Percentiles rank a stretch among this genome's conserved stretches.
Conservation (phyloP, 2,888 invertebrate species). For the Phengaris arion region DNA sequence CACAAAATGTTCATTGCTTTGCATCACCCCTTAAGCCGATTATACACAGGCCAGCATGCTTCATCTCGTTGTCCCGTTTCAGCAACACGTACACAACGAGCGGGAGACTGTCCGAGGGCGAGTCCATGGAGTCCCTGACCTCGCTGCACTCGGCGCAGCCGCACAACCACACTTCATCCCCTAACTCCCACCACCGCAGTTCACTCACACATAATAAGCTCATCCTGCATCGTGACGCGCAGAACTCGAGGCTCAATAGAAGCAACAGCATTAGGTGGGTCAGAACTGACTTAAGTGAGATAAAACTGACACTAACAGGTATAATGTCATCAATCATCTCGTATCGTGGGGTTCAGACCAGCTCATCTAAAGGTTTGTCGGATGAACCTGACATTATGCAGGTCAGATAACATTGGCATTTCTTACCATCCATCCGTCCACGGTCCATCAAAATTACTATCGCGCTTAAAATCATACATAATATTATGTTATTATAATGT, state of each 20-base stretch:
- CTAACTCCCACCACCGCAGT: conserved; percentile 83
- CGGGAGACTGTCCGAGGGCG: conserved; percentile 91
- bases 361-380: too few species aligned
- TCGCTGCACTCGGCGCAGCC: conserved; percentile 89
- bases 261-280: conserved; percentile 95
- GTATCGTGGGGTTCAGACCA: not conserved
- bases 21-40: conserved; percentile 61
- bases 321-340: not conserved
- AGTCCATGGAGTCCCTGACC: conserved; percentile 90
- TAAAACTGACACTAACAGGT: conserved; percentile 8
- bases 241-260: conserved; percentile 85
- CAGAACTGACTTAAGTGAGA: conserved; percentile 33
- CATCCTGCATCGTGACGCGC: conserved; percentile 80
- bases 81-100: conserved; percentile 86
- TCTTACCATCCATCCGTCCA: not conserved
- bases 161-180: conserved; percentile 85
- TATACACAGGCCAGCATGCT: conserved; percentile 56
- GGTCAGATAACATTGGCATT: not conserved
- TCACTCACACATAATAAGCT: conserved; percentile 82
- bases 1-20: conserved; percentile 54
- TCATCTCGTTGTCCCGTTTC: conserved; percentile 66
- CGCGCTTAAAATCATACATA: not conserved
- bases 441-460: conserved; percentile 1
- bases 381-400: too few species aligned
- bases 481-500: not conserved